A percentile compares a stretch with the other conserved stretches of the same genome.
Conservation (phyloP, 2,113 vertebrate genomes). For the Sinocyclocheilus maitianheensis region DNA sequence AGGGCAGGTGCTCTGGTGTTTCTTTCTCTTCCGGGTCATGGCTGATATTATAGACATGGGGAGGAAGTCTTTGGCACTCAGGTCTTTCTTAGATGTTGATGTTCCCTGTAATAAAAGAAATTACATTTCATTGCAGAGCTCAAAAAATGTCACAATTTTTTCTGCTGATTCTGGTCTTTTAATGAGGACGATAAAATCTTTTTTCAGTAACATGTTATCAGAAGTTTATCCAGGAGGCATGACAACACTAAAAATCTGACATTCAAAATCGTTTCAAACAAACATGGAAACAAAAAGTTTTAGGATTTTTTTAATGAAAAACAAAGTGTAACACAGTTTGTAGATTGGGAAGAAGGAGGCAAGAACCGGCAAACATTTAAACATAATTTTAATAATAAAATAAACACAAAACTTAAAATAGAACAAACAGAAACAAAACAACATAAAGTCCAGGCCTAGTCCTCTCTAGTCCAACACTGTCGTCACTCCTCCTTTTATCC, state of each 20-base stretch:
- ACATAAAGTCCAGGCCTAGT: no score
- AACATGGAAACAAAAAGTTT: not conserved
- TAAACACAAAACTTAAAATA: no score
- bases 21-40: conserved; percentile 89
- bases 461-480: no score
- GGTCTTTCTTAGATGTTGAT: conserved; percentile 81
- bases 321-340: no score
- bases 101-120: conserved; percentile 72
- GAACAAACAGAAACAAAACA: no score
- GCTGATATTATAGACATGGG: conserved; percentile 86
- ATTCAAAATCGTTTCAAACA: not conserved
- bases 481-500: no score
- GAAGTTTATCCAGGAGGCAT: not conserved
- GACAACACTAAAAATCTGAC: not conserved
- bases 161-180: not conserved
- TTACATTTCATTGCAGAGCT: not conserved
- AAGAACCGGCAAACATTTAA: no score
- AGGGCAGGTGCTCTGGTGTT: conserved; percentile 77
- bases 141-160: not conserved
- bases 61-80: conserved; percentile 83
- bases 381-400: no score
- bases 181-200: not conserved
- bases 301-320: not conserved
- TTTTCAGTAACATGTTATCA: not conserved
- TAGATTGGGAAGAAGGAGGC: no score